Evolutionary conservation across 2,888 invertebrate species (phyloP).

Genomic region (Tupiocoris notatus): DNA sequence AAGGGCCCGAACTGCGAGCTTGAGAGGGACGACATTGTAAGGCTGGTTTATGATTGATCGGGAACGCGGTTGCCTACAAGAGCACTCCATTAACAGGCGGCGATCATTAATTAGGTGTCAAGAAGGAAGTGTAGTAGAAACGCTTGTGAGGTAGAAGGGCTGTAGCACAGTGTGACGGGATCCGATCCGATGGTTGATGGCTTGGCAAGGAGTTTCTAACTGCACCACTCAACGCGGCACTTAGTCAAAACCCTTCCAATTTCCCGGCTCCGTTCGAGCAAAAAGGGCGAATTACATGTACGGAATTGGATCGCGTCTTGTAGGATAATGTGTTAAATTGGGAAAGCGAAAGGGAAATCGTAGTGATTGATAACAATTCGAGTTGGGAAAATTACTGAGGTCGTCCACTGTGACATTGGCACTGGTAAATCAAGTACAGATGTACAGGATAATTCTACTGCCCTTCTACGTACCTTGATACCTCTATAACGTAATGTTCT

Average conservation of each 20-base stretch:
- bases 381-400: too few relatives aligned
- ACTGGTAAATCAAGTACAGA: too few relatives aligned
- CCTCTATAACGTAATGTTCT: too few relatives aligned
- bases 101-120: slow-evolving; percentile 41
- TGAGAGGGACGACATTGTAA: slow-evolving; percentile 37
- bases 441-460: too few relatives aligned
- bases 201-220: slow-evolving; percentile 29
- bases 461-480: too few relatives aligned
- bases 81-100: slow-evolving; percentile 37
- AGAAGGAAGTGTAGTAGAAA: slow-evolving; percentile 18
- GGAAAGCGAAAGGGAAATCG: too few relatives aligned
- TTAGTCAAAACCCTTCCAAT: slow-evolving; percentile 26
- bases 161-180: background rate
- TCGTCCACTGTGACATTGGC: too few relatives aligned
- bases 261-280: background rate
- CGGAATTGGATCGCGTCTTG: too few relatives aligned
- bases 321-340: too few relatives aligned
- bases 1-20: too few relatives aligned
- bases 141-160: background rate
- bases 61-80: slow-evolving; percentile 24
- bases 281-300: background rate
- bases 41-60: slow-evolving; percentile 35
- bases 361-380: too few relatives aligned
- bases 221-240: slow-evolving; percentile 40
- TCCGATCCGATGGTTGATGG: background rate